These are phyloP conservation scores for Brachionus plicatilis DNA, from an alignment of 1,140 invertebrate species.

Conservation along the genomic window DNA sequence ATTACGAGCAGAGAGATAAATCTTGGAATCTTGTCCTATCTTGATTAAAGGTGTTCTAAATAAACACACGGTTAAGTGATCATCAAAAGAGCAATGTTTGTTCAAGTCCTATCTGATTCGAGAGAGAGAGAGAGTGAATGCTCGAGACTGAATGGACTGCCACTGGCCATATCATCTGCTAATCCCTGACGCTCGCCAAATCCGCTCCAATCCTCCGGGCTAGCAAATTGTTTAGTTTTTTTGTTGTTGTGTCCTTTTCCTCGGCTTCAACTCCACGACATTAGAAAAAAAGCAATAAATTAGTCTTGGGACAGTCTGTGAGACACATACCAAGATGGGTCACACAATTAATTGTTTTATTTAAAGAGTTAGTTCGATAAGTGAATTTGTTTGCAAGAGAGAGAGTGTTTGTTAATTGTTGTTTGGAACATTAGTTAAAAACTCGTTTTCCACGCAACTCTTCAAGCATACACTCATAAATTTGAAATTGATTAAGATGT, in stretches of 20 bases:
- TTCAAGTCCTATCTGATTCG: constrained; percentile 5
- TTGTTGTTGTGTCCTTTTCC: neutral
- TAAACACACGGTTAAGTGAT: constrained; percentile 19
- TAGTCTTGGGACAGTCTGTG: neutral
- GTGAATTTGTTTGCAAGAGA: too few relatives aligned
- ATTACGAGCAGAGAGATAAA: neutral
- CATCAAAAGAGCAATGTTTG: neutral
- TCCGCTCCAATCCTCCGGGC: neutral
- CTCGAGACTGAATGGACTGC: neutral
- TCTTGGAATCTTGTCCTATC: neutral
- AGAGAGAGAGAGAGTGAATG: neutral
- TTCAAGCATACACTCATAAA: too few relatives aligned
- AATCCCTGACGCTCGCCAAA: neutral
- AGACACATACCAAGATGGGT: neutral
- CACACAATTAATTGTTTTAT: neutral
- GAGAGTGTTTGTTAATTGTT: too few relatives aligned
- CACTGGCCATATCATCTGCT: neutral
- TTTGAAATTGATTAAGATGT: too few relatives aligned
- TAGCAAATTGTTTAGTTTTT: neutral
- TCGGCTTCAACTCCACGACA: neutral
- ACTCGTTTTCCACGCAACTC: too few relatives aligned
- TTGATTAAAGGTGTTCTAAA: constrained; percentile 5
- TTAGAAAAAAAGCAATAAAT: neutral
- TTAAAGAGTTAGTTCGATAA: too few relatives aligned
- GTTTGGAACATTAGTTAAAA: too few relatives aligned